A percentile compares a stretch with the other conserved stretches of the same genome.
Conservation (phyloP, 2,888 invertebrate genomes). For the Xanthostigma xanthostigma region DNA sequence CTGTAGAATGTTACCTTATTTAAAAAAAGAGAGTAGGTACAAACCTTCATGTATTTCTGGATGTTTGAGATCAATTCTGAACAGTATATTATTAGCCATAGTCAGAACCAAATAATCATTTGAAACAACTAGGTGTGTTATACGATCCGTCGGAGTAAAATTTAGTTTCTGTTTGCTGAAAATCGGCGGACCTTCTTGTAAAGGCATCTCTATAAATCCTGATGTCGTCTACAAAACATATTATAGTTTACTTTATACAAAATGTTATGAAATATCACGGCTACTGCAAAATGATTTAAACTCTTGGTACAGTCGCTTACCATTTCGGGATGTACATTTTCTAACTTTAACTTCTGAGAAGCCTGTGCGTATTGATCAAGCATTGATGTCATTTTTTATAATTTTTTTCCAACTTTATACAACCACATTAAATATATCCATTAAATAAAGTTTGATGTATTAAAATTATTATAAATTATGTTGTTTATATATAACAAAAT, state of each 20-base stretch:
- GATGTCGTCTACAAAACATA: slow-evolving; percentile 27
- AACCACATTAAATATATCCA: too few species aligned
- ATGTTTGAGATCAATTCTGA: slow-evolving; percentile 66
- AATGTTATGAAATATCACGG: too few species aligned
- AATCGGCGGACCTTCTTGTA: slow-evolving; percentile 67
- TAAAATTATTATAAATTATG: too few species aligned
- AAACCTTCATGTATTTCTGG: slow-evolving; percentile 66
- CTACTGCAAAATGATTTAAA: too few species aligned
- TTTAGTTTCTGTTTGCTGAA: slow-evolving; percentile 75
- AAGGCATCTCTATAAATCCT: slow-evolving; percentile 39
- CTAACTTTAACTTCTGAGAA: slow-evolving; percentile 37
- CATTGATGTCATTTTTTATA: slow-evolving; percentile 59
- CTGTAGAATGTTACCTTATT: too few species aligned
- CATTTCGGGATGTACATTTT: slow-evolving; percentile 30
- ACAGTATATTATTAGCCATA: slow-evolving; percentile 66
- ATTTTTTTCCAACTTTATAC: not conserved
- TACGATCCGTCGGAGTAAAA: slow-evolving; percentile 60
- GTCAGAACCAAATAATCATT: slow-evolving; percentile 73
- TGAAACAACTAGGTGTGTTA: slow-evolving; percentile 66
- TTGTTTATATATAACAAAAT: too few species aligned
- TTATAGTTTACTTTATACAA: too few species aligned
- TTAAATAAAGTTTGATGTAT: too few species aligned
- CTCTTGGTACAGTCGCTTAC: slow-evolving; percentile 19
- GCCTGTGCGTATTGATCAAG: slow-evolving; percentile 74
- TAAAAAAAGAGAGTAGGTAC: slow-evolving; percentile 6